phyloP scores from a whole-genome alignment of 2,113 vertebrate species.

The Suricata suricatta region DNA sequence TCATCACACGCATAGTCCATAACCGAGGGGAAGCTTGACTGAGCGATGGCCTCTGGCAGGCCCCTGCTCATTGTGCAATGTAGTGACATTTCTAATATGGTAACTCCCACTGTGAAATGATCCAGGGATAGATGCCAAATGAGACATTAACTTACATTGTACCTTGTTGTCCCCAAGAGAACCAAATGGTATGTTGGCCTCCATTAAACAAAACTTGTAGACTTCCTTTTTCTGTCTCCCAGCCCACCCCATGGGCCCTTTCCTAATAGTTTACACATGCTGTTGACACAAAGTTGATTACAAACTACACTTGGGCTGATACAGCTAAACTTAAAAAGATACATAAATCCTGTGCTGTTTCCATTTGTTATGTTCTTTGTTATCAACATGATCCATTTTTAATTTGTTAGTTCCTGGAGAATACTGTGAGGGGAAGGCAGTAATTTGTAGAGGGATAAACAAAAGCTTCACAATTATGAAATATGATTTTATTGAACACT shows the following conservation, averaged over 20 bases:
- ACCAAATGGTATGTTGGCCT: not conserved
- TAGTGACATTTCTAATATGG: constrained; percentile 13
- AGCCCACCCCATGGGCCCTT: not conserved
- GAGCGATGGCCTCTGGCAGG: constrained; percentile 57
- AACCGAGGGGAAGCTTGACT: not conserved
- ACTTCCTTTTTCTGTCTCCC: not conserved
- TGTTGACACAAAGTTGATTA: constrained; percentile 15
- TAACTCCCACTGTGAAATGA: constrained; percentile 30
- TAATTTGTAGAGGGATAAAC: constrained; percentile 46
- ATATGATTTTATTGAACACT: constrained; percentile 42
- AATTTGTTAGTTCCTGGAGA: constrained; percentile 56
- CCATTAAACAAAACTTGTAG: not conserved
- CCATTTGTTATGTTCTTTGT: constrained; percentile 36
- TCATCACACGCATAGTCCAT: constrained; percentile 19
- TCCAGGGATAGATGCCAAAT: constrained; percentile 43
- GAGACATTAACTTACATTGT: constrained; percentile 20
- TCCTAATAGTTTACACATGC: constrained; percentile 20
- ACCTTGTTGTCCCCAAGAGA: constrained; percentile 43
- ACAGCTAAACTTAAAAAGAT: constrained; percentile 28
- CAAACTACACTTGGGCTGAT: not conserved
- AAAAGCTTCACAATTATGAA: constrained; percentile 54
- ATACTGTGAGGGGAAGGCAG: not conserved
- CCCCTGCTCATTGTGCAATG: constrained; percentile 60
- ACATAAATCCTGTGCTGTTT: not conserved
- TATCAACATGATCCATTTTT: constrained; percentile 46